Base-by-base conservation (phyloP, 2,797 vertebrate genomes). In the Crocidura indochinensis region DNA sequence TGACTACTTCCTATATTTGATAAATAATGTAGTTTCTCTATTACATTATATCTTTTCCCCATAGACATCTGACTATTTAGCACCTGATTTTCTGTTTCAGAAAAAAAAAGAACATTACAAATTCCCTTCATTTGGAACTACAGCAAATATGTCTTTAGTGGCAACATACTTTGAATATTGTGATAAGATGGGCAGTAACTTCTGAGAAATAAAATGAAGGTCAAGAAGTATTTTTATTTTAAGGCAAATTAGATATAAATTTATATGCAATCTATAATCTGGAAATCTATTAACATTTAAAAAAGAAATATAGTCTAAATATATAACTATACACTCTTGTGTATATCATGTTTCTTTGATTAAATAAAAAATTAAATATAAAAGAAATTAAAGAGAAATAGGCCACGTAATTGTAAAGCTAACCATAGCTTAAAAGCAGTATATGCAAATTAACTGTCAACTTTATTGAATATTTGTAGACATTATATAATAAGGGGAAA, bases 221-320 rank as follows among this genome's bases (percentile, higher is more conserved):
- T 77, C 10, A 56, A 68, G 27, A 0, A 87, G 6, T 53, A 10
- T 6, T 67, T n/a, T 60, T 15, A 46, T 8, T 78, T 80, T 75
- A 91, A 77, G 60, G 49, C 12, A 89, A 81, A 80, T 74, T 87
- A 84, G 14, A 67, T 49, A 74, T 78, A 44, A 79, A 56, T 10
- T 83, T 11, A 79, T 56, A 62, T 24, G 12, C 4, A 89, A 65
- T 86, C 53, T 82, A 27, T 84, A 71, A 92, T 27, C 22, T 92
- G 6, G 22, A 26, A 65, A 20, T 71, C 27, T 67, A 49, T 81
- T 7, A 62, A 29, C 76, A 82, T 17, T 7, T 82, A 92, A 74
- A 47, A 49, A 77, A 87, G 10, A 6, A 90, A 87, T 20, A 78
- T 20, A 78, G 15, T 1, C 19, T 67, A 77, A 91, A 38, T n/a